These are phyloP conservation scores for Amphiprion ocellaris DNA, from an alignment of 2,113 vertebrate genomes.

Conservation along the genomic window DNA sequence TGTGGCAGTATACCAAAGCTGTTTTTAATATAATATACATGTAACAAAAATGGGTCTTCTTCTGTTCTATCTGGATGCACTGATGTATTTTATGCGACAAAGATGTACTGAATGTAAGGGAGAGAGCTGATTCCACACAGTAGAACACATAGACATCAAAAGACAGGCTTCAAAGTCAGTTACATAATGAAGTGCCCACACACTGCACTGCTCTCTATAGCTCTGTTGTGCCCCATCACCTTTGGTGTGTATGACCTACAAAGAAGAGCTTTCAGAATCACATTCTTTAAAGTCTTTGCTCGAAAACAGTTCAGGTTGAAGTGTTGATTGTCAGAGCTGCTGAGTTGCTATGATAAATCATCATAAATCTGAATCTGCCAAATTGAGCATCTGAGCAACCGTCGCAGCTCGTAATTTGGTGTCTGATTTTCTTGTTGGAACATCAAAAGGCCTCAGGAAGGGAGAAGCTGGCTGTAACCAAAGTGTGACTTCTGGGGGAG, in stretches of 20 bases:
- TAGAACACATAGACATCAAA: constrained; percentile 75
- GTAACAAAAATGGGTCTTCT: not conserved
- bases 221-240: constrained; percentile 61
- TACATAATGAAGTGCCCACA: constrained; percentile 77
- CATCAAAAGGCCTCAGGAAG: constrained; percentile 65
- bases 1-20: not conserved
- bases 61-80: not conserved
- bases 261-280: constrained; percentile 64
- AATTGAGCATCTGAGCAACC: not conserved
- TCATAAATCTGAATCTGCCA: not conserved
- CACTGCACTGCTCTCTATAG: constrained; percentile 58
- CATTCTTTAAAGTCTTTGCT: constrained; percentile 44
- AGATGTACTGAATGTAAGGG: constrained; percentile 22
- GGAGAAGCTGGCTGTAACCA: constrained; percentile 61
- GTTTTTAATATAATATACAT: not conserved
- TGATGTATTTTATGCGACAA: constrained; percentile 17
- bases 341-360: not conserved
- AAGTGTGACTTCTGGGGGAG: constrained; percentile 69
- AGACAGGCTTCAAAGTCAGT: constrained; percentile 76
- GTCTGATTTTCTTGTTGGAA: constrained; percentile 28
- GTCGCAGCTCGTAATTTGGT: not conserved
- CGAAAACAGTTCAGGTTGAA: constrained; percentile 21
- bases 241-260: constrained; percentile 50
- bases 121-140: constrained; percentile 66
- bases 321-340: not conserved